Evolutionary conservation across 2,113 vertebrate genomes (phyloP), one percentile per base, ranked within the genome.

Genomic region (Cephalophus harveyi): DNA sequence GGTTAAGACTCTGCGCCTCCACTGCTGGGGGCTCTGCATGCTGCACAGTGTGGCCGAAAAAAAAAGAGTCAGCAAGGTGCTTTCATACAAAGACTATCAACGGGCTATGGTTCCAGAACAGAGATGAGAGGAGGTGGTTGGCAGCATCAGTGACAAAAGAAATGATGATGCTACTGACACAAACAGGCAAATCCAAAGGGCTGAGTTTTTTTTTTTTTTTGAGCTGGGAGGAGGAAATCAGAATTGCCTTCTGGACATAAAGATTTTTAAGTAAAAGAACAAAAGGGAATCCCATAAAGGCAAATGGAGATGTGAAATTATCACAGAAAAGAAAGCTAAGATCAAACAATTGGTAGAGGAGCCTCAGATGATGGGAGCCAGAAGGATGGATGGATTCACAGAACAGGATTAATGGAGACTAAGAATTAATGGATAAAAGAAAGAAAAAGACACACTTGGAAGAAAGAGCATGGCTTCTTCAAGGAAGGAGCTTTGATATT

Each of bases 11-110:
- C 28, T 8, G 16, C 0, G 5, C 28, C 19, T 79, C 46, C 16
- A 50, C 28, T 3, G 16, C 46, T 19, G 13, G 1, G 28, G 28
- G 13, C 6, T 30, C 60, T 7, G 16, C 46, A 50, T 50, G 28
- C 76, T 48, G 15, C 46, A 48, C 76, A 17, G 27, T 0, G 2
- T 1, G 16, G 15, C 78, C 0, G 0, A 3, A 6, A 17, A 48
- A 11, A 59, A 16, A 57, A 8, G 40, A 71, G 36, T 50, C 19
- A 21, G 36, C 15, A 81, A 81, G 81, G 30, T 16, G 48, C 40
- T 54, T 33, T 54, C 62, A 52, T 15, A 27, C 48, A n/a, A 64
- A 14, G 94, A 59, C 59, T 9, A 4, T 10, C n/a, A 27, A 33
- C 43, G 33, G 30, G 11, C 4, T 9, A 85, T 1, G 2, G 67